Conservation (phyloP, 2,797 vertebrate species). For the Manis crassicaudata region DNA sequence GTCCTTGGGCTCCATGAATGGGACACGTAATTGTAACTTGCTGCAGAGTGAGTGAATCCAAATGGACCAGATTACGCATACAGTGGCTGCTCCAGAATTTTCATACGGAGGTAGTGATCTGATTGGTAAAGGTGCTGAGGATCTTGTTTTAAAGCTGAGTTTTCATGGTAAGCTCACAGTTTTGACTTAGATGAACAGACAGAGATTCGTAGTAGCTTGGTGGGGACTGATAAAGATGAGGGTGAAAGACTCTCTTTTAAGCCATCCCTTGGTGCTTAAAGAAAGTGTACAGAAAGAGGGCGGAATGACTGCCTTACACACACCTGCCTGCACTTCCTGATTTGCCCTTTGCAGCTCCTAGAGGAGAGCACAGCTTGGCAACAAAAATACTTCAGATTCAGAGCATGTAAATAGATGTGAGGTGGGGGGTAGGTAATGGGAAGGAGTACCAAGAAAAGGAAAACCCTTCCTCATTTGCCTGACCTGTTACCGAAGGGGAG, state of each 20-base stretch:
- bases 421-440: not conserved
- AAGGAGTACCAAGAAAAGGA: not conserved
- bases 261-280: not conserved
- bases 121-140: not conserved
- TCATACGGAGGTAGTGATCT: not conserved
- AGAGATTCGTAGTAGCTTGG: not conserved
- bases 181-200: slow-evolving; percentile 13
- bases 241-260: not conserved
- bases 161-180: not conserved
- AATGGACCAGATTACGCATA: not conserved
- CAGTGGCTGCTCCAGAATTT: not conserved
- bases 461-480: not conserved
- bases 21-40: not conserved
- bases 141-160: not conserved
- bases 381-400: not conserved
- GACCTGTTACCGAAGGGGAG: not conserved
- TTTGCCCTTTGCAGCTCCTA: not conserved
- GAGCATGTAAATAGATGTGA: not conserved
- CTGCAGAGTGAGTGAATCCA: not conserved
- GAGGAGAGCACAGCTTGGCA: not conserved
- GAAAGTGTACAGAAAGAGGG: not conserved
- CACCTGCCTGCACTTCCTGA: not conserved
- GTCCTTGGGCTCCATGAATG: not conserved
- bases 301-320: not conserved
- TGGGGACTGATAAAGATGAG: not conserved